Evolutionary conservation across 35 echinoderm and acorn worm species (phyloP).

Genomic region (Eucidaris tribuloides): DNA sequence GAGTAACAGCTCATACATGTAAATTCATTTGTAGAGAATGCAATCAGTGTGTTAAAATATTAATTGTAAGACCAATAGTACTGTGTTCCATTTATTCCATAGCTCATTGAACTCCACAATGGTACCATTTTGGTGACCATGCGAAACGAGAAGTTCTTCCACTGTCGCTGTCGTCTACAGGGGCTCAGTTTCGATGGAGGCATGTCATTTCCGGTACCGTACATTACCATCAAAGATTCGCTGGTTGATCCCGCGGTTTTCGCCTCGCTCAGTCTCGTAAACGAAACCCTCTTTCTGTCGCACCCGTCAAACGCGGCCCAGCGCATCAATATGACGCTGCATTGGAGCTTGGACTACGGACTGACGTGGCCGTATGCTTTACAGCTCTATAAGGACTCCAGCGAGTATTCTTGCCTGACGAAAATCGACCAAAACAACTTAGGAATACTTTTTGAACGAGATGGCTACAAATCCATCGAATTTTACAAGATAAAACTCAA

Average conservation of each 20-base stretch:
- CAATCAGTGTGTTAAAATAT: not conserved
- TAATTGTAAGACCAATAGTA: not conserved
- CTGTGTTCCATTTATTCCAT: not conserved
- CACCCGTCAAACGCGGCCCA: slow-evolving; percentile 20
- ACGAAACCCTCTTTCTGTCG: slow-evolving; percentile 38
- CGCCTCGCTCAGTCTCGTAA: slow-evolving; percentile 46
- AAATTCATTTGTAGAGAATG: not conserved
- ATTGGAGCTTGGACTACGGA: slow-evolving; percentile 69
- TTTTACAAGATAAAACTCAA: slow-evolving; percentile 65
- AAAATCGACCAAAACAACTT: slow-evolving; percentile 65
- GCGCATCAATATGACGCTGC: slow-evolving; percentile 66
- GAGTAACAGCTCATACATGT: not conserved
- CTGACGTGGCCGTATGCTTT: slow-evolving; percentile 41
- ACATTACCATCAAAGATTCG: slow-evolving; percentile 19
- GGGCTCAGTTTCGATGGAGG: slow-evolving; percentile 62
- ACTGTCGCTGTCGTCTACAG: slow-evolving; percentile 62
- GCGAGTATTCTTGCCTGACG: slow-evolving; percentile 74
- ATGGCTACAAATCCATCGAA: slow-evolving; percentile 26
- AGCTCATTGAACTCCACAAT: slow-evolving; percentile 74
- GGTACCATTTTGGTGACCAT: slow-evolving; percentile 52
- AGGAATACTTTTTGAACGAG: slow-evolving; percentile 65
- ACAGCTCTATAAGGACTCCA: slow-evolving; percentile 30
- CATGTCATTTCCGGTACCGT: slow-evolving; percentile 36
- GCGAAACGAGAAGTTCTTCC: slow-evolving; percentile 60
- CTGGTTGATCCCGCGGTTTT: slow-evolving; percentile 62